Base-by-base conservation (phyloP, 2,797 vertebrate genomes). In the Myotis daubentonii region DNA sequence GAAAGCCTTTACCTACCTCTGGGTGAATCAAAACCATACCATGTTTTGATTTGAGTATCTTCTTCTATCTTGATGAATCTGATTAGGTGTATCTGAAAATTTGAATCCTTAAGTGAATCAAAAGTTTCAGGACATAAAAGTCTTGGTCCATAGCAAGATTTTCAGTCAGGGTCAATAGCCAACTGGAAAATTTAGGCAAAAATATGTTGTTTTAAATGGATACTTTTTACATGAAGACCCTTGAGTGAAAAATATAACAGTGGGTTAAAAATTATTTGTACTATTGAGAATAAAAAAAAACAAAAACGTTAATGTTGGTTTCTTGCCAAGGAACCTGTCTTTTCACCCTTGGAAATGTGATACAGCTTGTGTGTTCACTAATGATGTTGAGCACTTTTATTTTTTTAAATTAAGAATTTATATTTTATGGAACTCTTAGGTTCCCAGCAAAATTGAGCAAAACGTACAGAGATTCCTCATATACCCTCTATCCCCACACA, bases 221-320 rank as follows among this genome's bases (percentile, higher is more conserved):
- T 66, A 90, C 28, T 2, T 92, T 95, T 93, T 60, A 55, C 6
- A 44, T n/a, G 20, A 74, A 66, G 13, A 47, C 0, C 8, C 20
- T 87, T 81, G 49, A 51, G 49, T 53, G 51, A 78, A 53, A 78
- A 78, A 53, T 33, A 23, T 95, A 41, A 72, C 0, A 28, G 8
- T 28, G 5, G 5, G n/a, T 74, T 92, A 72, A 75, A 79, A 83
- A 30, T 68, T 66, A 60, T 65, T 81, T 87, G 80, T 51, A 60
- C 70, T 86, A 20, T 25, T 17, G 33, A 74, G 79, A 78, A 90
- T n/a, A 91, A 81, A 44, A 44, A 44, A 44, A 44, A 11, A 17
- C 33, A 17, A 20, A n/a, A 20, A 10, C 13, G 60, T 47, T 97
- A 65, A 76, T 91, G 36, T 57, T 96, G 78, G 5, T 92, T 92